phyloP scores from a whole-genome alignment of 2,113 vertebrate species.

The Menidia beryllina region DNA sequence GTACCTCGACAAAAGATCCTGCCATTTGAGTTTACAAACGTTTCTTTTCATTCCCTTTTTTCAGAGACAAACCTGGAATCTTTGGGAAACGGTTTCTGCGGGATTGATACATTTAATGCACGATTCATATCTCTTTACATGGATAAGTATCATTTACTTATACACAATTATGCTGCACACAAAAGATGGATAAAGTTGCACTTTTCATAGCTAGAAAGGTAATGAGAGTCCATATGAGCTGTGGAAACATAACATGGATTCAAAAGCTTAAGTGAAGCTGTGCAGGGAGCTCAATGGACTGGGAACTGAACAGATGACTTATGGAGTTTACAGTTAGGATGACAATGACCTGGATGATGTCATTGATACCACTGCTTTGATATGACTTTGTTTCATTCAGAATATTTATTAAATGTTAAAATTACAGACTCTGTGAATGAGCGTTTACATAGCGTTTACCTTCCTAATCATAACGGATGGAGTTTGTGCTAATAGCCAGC shows the following conservation, averaged over 20 bases:
- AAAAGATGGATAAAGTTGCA: slow-evolving; percentile 42
- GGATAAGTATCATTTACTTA: slow-evolving; percentile 56
- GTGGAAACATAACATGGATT: slow-evolving; percentile 10
- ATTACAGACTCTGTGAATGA: neutral
- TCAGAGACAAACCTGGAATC: too few species aligned
- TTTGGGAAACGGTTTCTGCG: too few species aligned
- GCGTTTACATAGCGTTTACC: neutral
- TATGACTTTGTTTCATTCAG: neutral
- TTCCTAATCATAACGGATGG: neutral
- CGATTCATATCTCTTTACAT: slow-evolving; percentile 19
- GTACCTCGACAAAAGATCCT: slow-evolving; percentile 4
- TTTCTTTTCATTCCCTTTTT: too few species aligned
- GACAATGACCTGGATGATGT: slow-evolving; percentile 10
- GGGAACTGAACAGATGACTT: neutral
- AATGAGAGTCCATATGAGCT: slow-evolving; percentile 16
- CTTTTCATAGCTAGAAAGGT: slow-evolving; percentile 17
- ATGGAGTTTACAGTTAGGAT: slow-evolving; percentile 6
- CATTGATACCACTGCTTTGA: slow-evolving; percentile 6
- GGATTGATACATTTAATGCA: slow-evolving; percentile 12
- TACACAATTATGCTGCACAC: slow-evolving; percentile 24
- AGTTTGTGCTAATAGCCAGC: neutral
- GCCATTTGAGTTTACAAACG: too few species aligned
- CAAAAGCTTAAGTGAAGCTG: slow-evolving; percentile 18
- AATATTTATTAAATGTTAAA: neutral
- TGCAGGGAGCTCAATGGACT: neutral